These are phyloP conservation scores for Ypsolopha scabrella DNA, from an alignment of 2,888 invertebrate genomes.

Conservation along the genomic window DNA sequence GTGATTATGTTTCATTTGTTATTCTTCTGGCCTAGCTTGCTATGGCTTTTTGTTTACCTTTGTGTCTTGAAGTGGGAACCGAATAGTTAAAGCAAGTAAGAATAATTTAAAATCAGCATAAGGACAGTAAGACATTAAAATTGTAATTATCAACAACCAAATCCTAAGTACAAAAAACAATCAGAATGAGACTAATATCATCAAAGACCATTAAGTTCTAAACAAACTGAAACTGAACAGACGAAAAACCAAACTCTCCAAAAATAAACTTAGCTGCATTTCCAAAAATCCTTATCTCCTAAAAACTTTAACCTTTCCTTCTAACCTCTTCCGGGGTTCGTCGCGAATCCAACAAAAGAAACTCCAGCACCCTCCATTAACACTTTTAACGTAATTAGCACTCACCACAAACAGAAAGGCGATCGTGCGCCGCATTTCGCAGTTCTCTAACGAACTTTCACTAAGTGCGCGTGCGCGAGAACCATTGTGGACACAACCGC, in stretches of 20 bases:
- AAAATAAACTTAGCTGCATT: background rate
- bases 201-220: too few species aligned
- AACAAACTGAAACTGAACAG: too few species aligned
- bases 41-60: too few species aligned
- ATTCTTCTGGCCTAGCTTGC: too few species aligned
- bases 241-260: background rate
- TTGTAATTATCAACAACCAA: background rate
- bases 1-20: too few species aligned
- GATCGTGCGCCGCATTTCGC: constrained; percentile 61
- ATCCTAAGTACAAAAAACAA: background rate
- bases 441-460: constrained; percentile 59
- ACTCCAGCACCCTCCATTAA: constrained; percentile 35
- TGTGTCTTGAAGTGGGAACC: too few species aligned
- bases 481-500: constrained; percentile 47
- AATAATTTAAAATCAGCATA: too few species aligned
- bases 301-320: background rate
- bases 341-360: constrained; percentile 17
- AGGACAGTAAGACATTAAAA: too few species aligned
- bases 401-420: constrained; percentile 68
- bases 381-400: constrained; percentile 55
- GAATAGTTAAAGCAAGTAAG: too few species aligned
- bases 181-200: too few species aligned
- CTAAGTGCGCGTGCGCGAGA: constrained; percentile 38
- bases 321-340: constrained; percentile 3
- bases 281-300: background rate